Base-by-base conservation (phyloP, 2,797 vertebrate species). In the Aphelocoma californica region DNA sequence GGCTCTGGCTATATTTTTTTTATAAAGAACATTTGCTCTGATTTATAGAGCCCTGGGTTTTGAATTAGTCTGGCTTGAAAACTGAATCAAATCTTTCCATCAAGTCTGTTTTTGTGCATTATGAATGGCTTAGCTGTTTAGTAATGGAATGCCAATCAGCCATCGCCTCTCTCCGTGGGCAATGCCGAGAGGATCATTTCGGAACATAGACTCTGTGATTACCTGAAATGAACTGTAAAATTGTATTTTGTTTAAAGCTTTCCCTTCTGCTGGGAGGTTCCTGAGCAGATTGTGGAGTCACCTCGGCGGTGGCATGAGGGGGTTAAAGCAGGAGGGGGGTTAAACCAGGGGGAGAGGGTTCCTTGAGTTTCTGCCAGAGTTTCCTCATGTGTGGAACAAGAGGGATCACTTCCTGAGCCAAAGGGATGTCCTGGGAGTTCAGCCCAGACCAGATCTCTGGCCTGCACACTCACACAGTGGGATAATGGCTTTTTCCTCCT, bases 141-240 rank as follows among this genome's bases (percentile, higher is more conserved):
- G 83, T 94, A 84, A 88, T 90, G 90, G 79, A 93, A 93, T 96
- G 94, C 91, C 94, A 93, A 93, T 96, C 95, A 96, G 97, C 64
- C 86, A 21, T 21, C 21, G 69, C 36, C 24, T 71, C 81, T 88
- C 71, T 96, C 96, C 96, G 86, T 77, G 91, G 97, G 96, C 93
- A 86, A 77, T 92, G 94, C 95, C 31, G 66, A 75, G 85, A 85
- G 94, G 96, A 96, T 91, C 74, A 86, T 92, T 97, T 96, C 2
- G 65, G 95, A 96, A 95, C 96, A 96, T 44, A 92, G 94, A 88
- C 84, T 92, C 92, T 69, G 90, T 95, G 96, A 97, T 98, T 95
- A 97, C 97, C 97, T 97, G 97, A 97, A 98, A 98, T 96, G 97
- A 98, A 97, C 96, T 97, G 97, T 96, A 92, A 97, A 97, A 95